These are phyloP conservation scores for Microhierax caerulescens DNA, from an alignment of 2,797 vertebrate genomes.

Conservation along the genomic window DNA sequence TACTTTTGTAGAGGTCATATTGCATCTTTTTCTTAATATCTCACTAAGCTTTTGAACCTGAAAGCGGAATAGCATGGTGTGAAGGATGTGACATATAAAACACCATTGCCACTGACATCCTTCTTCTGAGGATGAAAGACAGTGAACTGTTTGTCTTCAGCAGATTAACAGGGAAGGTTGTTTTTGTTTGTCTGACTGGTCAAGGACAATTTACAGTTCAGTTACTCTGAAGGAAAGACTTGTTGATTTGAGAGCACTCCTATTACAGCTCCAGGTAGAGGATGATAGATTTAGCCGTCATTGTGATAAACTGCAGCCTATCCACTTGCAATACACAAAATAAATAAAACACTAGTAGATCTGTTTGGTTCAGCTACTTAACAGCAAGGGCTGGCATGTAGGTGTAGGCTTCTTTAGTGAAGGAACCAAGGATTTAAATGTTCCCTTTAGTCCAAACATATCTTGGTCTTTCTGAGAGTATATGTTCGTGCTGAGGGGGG, in stretches of 20 bases:
- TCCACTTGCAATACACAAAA: conserved; percentile 44
- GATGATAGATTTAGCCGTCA: conserved; percentile 76
- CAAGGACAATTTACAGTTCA: conserved; percentile 78
- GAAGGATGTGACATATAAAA: conserved; percentile 50
- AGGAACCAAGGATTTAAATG: neutral
- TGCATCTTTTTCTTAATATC: neutral
- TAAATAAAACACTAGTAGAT: conserved; percentile 72
- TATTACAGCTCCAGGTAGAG: conserved; percentile 69
- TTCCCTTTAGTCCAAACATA: neutral
- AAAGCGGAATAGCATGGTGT: neutral
- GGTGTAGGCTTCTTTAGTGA: neutral
- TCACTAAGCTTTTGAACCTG: neutral
- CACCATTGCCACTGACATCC: conserved; percentile 18
- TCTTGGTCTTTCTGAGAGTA: neutral
- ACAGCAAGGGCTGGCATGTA: neutral
- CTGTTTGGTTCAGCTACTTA: conserved; percentile 55
- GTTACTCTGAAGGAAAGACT: conserved; percentile 74
- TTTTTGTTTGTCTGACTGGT: conserved; percentile 75
- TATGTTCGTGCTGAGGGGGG: neutral
- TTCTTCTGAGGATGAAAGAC: conserved; percentile 18
- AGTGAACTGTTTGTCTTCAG: conserved; percentile 55
- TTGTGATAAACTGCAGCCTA: conserved; percentile 61
- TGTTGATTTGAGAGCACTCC: conserved; percentile 71
- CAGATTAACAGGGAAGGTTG: conserved; percentile 70
- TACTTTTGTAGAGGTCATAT: neutral